Evolutionary conservation across 2,888 invertebrate genomes (phyloP), one percentile per base, ranked within the genome.

Genomic region (Serripes groenlandicus): DNA sequence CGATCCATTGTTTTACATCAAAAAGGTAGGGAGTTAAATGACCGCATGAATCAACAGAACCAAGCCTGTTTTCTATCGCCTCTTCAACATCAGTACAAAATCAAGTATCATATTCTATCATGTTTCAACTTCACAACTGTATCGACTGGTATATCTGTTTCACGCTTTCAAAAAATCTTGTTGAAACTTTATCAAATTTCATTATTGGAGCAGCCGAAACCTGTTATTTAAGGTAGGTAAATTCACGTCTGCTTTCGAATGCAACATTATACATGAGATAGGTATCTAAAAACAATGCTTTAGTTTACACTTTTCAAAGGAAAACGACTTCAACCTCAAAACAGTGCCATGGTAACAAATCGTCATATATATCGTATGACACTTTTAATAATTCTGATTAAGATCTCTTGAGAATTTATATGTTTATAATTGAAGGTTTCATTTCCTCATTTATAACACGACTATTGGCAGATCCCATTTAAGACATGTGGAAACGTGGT

Each of bases 161-260:
- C 66, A 42, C 42, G 66, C 37, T 37, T 42, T 66, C n/a, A 66
- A 37, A 34, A 66, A 7, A 66, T 37, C 66, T 42, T 21, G 42
- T 66, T 66, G 66, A 66, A 66, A 66, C 28, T 34, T 15, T 66
- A 66, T 66, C 66, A 28, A 5, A 23, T 42, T 66, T 26, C 42
- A 42, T 42, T 28, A 32, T 34, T 34, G 62, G 34, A 34, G 32
- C 62, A 62, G 62, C 21, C 62, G 62, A 32, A 21, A 62, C 34
- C 34, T 34, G 62, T 32, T 30, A 34, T 15, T 34, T 62, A n/a
- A 23, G 26, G 62, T 26, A 3, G n/a, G 56, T 1, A 1, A 42
- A 66, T 42, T 66, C 66, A 42, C 28, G 66, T 26, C 42, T 66
- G 66, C 21, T 42, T 42, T 42, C 42, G 42, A n/a, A 26, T 35